These are phyloP conservation scores for Spinus pinus DNA, from an alignment of 2,797 vertebrate genomes.

Conservation along the genomic window DNA sequence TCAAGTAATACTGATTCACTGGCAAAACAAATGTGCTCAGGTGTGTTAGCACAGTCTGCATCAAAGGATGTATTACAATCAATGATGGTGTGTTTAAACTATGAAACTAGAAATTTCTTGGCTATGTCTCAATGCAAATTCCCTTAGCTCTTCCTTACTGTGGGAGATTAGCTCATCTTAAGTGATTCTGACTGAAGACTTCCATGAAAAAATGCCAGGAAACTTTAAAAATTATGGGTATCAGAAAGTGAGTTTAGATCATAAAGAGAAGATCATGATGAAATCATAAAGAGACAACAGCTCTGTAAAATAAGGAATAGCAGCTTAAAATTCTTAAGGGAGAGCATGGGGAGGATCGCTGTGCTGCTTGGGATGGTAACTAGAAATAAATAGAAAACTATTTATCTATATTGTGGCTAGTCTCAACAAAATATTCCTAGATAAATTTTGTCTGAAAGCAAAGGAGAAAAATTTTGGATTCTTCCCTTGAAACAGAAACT, in stretches of 20 bases:
- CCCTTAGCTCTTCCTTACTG: background rate
- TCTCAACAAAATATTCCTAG: background rate
- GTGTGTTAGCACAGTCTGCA: background rate
- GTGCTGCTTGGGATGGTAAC: background rate
- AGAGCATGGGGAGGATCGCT: background rate
- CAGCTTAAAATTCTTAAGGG: background rate
- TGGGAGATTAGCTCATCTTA: background rate
- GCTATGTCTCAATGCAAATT: background rate
- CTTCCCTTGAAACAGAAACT: background rate
- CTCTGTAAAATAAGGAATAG: background rate
- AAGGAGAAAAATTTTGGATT: background rate
- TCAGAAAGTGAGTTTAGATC: background rate
- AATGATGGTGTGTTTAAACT: accelerated
- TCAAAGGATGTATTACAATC: background rate
- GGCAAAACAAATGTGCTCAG: background rate
- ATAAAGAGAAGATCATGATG: background rate
- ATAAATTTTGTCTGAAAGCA: background rate
- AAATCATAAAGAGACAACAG: background rate
- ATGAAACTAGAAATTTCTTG: background rate
- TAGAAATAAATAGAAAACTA: background rate
- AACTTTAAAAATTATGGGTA: background rate
- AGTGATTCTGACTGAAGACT: background rate
- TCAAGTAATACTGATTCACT: background rate
- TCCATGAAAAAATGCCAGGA: background rate
- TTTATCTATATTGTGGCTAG: background rate